phyloP scores from a whole-genome alignment of 2,113 vertebrate species.

The Pogonocichla stellata region DNA sequence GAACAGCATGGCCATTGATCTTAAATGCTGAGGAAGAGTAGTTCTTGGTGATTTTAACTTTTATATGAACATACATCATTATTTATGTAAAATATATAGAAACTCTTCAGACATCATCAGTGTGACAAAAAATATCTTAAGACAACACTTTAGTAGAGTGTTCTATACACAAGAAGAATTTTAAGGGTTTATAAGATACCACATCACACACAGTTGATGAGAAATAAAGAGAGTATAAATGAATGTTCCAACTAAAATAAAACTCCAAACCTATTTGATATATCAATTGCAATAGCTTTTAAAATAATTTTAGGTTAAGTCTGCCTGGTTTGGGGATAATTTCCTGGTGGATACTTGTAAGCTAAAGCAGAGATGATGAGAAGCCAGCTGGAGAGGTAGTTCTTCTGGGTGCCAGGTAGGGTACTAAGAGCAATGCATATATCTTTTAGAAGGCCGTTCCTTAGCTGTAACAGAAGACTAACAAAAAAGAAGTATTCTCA shows the following conservation, averaged over 20 bases:
- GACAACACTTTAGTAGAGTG: neutral
- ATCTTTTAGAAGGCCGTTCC: neutral
- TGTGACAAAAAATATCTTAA: neutral
- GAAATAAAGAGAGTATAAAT: neutral
- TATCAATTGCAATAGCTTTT: neutral
- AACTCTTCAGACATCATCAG: neutral
- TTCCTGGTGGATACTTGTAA: neutral
- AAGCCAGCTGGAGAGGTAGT: neutral
- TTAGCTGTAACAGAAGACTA: neutral
- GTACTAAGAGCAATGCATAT: neutral
- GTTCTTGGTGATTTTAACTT: neutral
- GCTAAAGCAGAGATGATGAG: neutral
- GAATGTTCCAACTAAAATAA: neutral
- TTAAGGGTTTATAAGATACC: neutral
- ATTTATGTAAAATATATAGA: neutral
- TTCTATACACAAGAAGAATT: neutral
- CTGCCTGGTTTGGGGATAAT: neutral
- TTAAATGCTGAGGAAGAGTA: neutral
- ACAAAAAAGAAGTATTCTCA: neutral
- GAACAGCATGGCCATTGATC: accelerated
- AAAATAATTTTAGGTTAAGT: neutral
- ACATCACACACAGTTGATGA: neutral
- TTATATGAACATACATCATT: neutral
- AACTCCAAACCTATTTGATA: accelerated
- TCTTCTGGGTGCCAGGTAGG: neutral